Conservation (phyloP, 1,140 invertebrate genomes). For the Coenobita brevimanus region DNA sequence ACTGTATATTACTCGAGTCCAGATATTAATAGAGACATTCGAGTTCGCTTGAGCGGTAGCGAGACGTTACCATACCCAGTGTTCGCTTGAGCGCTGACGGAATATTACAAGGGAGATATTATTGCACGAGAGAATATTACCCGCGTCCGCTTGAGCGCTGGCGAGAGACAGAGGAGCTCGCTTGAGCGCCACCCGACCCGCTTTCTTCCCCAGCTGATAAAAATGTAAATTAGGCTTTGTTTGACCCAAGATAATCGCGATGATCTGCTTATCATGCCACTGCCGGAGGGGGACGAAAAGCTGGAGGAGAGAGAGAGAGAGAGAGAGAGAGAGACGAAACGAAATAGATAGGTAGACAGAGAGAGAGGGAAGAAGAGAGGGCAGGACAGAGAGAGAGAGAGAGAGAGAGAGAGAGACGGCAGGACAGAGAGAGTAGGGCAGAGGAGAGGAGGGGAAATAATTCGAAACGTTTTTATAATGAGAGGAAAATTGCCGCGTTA, state of each 20-base stretch:
- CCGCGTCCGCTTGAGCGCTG: too few species aligned
- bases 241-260: conserved; percentile 57
- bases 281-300: conserved; percentile 39
- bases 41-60: too few species aligned
- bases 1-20: too few species aligned
- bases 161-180: too few species aligned
- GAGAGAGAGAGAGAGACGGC: conserved; percentile 25
- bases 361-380: background rate
- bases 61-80: too few species aligned
- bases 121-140: too few species aligned
- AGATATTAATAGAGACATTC: too few species aligned
- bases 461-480: conserved; percentile 65
- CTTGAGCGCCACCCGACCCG: conserved; percentile 21
- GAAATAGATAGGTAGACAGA: background rate
- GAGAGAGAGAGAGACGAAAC: background rate
- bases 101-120: too few species aligned
- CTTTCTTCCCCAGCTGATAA: conserved; percentile 37
- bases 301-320: conserved; percentile 18
- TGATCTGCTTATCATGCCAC: conserved; percentile 61
- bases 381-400: background rate
- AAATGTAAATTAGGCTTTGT: conserved; percentile 62
- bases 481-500: conserved; percentile 58
- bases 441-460: conserved; percentile 16
- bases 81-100: too few species aligned
- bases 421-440: background rate